These are phyloP conservation scores for Rhinogobius similis DNA, from an alignment of 2,113 vertebrate species.

Conservation along the genomic window DNA sequence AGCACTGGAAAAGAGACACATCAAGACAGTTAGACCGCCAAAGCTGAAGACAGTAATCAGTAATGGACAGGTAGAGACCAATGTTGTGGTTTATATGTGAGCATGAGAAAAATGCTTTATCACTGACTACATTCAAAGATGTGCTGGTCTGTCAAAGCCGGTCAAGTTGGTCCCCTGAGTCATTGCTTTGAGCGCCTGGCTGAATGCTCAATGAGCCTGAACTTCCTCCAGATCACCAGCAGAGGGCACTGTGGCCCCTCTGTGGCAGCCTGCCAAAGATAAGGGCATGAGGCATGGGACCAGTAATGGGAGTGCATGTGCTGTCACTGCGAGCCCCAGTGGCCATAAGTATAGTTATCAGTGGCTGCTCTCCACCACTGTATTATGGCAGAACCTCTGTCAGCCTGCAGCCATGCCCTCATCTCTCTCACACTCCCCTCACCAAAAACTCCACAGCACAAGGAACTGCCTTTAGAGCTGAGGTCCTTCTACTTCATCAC, in stretches of 20 bases:
- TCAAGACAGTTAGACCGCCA: neutral
- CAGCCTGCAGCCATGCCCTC: conserved; percentile 69
- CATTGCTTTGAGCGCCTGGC: conserved; percentile 20
- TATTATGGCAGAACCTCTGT: conserved; percentile 82
- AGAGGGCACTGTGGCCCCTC: conserved; percentile 75
- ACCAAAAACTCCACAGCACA: conserved; percentile 53
- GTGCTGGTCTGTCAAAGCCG: conserved; percentile 53
- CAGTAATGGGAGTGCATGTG: conserved; percentile 81
- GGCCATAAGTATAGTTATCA: conserved; percentile 82
- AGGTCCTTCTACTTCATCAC: neutral
- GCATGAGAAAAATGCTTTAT: conserved; percentile 38
- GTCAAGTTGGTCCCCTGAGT: conserved; percentile 55
- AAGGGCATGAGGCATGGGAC: conserved; percentile 75
- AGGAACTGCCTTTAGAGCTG: conserved; percentile 32
- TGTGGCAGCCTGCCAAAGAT: conserved; percentile 62
- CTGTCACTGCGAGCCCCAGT: conserved; percentile 80
- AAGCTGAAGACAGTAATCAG: neutral
- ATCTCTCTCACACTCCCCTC: conserved; percentile 68
- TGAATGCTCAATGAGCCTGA: conserved; percentile 49
- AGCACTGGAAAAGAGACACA: conserved; percentile 71
- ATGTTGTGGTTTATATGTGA: conserved; percentile 6
- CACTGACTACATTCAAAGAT: conserved; percentile 48
- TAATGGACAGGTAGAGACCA: neutral
- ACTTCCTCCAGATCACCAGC: conserved; percentile 55
- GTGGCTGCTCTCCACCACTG: conserved; percentile 77